Evolutionary conservation across 2,888 invertebrate genomes (phyloP).

Genomic region (Euzophera pinguis): DNA sequence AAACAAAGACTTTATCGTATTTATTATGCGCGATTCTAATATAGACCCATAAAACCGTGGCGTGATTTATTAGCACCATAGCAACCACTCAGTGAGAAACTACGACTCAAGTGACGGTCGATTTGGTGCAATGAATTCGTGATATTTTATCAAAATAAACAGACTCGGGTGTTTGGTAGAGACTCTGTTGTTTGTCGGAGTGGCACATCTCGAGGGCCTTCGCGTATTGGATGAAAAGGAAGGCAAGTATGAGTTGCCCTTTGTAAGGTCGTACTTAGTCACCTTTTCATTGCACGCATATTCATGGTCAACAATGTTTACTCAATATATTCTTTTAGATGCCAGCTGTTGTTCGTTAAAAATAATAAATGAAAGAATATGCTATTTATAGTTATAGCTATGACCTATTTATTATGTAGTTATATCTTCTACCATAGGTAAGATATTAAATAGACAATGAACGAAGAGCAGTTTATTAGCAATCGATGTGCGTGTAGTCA

Average conservation of each 20-base stretch:
- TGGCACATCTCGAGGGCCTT: constrained; percentile 59
- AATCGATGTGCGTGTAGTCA: constrained; percentile 26
- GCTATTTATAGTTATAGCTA: too few species aligned
- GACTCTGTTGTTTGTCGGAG: constrained; percentile 53
- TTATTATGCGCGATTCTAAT: constrained; percentile 29
- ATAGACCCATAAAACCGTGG: constrained; percentile 36
- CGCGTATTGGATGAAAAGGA: constrained; percentile 75
- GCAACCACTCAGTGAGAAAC: constrained; percentile 62
- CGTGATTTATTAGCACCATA: constrained; percentile 53
- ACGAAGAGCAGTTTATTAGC: constrained; percentile 2
- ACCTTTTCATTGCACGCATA: constrained; percentile 37
- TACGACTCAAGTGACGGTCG: constrained; percentile 65
- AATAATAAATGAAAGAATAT: neutral
- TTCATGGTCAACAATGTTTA: constrained; percentile 56
- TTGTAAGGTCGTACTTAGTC: constrained; percentile 45
- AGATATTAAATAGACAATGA: neutral
- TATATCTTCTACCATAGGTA: too few species aligned
- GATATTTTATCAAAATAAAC: constrained; percentile 45
- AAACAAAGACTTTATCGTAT: constrained; percentile 53
- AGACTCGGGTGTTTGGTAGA: constrained; percentile 38
- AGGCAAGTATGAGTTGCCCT: constrained; percentile 68
- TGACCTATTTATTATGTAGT: too few species aligned
- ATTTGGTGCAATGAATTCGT: constrained; percentile 59
- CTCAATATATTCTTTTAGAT: constrained; percentile 28
- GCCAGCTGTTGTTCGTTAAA: neutral